These are phyloP conservation scores for Drosophila lutescens DNA, from an alignment of 2,888 invertebrate genomes.

Conservation along the genomic window DNA sequence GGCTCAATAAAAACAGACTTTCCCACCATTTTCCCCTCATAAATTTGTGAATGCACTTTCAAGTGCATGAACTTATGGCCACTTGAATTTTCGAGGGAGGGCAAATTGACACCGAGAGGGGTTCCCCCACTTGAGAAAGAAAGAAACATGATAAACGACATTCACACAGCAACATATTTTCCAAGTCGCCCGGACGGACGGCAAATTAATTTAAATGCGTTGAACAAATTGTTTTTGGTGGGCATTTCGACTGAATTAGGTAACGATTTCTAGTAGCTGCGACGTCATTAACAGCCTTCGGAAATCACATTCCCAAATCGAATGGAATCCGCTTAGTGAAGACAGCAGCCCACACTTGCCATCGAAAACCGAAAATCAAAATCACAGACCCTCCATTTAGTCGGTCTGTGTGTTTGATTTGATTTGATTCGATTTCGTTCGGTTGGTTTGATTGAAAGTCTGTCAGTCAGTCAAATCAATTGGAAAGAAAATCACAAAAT, in stretches of 20 bases:
- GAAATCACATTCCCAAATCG: constrained; percentile 38
- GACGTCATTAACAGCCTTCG: constrained; percentile 43
- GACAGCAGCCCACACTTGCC: constrained; percentile 39
- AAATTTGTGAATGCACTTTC: constrained; percentile 48
- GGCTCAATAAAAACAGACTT: constrained; percentile 9
- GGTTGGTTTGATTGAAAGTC: constrained; percentile 49
- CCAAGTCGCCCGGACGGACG: constrained; percentile 18
- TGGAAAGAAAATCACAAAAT: constrained; percentile 32
- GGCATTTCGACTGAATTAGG: constrained; percentile 47
- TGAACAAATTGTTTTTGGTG: constrained; percentile 47
- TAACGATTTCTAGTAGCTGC: constrained; percentile 39
- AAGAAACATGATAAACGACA: constrained; percentile 64
- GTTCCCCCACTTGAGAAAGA: constrained; percentile 28
- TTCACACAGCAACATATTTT: constrained; percentile 23
- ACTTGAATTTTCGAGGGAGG: constrained; percentile 7
- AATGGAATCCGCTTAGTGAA: constrained; percentile 49
- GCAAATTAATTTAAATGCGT: constrained; percentile 62
- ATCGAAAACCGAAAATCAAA: constrained; percentile 8
- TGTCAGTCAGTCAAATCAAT: constrained; percentile 48
- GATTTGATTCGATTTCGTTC: constrained; percentile 34
- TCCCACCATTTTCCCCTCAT: constrained; percentile 2
- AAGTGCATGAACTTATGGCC: constrained; percentile 53
- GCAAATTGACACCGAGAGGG: constrained; percentile 6
- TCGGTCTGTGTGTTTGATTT: constrained; percentile 21
- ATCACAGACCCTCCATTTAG: constrained; percentile 15